Evolutionary conservation across 2,113 vertebrate genomes (phyloP).

Genomic region (Dicrurus megarhynchus): DNA sequence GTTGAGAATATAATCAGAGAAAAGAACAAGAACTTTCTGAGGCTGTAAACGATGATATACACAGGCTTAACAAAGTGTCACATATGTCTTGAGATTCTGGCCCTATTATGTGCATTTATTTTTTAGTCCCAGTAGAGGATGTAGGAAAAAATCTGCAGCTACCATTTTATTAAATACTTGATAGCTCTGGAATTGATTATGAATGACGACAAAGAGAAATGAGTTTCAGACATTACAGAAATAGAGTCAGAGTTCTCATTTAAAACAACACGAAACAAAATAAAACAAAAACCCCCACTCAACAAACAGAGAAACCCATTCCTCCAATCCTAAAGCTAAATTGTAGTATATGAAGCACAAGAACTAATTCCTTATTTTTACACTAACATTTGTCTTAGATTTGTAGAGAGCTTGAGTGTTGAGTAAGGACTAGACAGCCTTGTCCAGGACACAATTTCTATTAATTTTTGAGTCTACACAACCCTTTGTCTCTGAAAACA

Average conservation of each 20-base stretch:
- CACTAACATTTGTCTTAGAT: neutral
- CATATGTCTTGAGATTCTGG: neutral
- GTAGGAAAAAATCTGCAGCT: neutral
- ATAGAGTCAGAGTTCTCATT: neutral
- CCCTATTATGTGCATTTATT: neutral
- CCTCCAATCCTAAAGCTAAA: neutral
- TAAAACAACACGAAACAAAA: neutral
- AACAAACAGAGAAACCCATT: neutral
- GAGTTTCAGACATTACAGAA: neutral
- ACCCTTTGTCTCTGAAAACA: neutral
- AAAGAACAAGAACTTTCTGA: conserved; percentile 24
- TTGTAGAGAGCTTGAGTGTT: neutral
- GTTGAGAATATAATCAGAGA: neutral
- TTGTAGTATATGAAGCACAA: neutral
- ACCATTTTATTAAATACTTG: conserved; percentile 12
- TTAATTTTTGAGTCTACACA: neutral
- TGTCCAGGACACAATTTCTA: neutral
- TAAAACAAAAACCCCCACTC: neutral
- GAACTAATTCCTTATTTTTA: neutral
- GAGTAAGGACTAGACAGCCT: neutral
- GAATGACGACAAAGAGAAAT: neutral
- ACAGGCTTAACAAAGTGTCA: neutral
- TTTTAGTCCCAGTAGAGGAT: neutral
- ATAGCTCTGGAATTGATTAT: conserved; percentile 20
- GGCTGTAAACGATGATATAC: neutral